Evolutionary conservation across 2,797 vertebrate genomes (phyloP).

Genomic region (Astyanax mexicanus): DNA sequence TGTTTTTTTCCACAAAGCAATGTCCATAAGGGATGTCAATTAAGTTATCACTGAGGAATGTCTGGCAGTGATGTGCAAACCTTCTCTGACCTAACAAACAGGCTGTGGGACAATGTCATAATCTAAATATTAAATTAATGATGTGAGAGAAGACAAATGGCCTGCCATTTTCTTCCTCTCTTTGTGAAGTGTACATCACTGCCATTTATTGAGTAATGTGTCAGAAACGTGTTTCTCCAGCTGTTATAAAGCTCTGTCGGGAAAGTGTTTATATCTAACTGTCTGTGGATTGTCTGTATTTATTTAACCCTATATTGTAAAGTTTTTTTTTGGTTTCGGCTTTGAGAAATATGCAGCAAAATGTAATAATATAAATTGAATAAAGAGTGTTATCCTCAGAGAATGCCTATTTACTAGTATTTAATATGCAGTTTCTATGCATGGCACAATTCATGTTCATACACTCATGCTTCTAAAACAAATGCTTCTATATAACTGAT

Average conservation of each 20-base stretch:
- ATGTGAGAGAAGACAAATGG: constrained; percentile 39
- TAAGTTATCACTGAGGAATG: constrained; percentile 48
- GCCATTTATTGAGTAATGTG: constrained; percentile 5
- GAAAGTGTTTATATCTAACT: constrained; percentile 32
- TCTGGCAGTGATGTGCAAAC: constrained; percentile 6
- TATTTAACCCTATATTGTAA: constrained; percentile 11
- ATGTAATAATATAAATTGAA: background rate
- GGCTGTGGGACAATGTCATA: background rate
- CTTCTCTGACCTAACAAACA: constrained; percentile 13
- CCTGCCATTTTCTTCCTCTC: constrained; percentile 4
- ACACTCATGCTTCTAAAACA: background rate
- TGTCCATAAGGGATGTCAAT: constrained; percentile 37
- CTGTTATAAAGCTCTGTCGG: constrained; percentile 17
- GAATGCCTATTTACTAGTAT: background rate
- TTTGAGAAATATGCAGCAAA: background rate
- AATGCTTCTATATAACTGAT: constrained; percentile 5
- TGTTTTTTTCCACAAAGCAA: background rate
- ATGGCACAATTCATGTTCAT: background rate
- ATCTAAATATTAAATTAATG: constrained; percentile 44
- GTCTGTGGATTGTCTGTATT: background rate
- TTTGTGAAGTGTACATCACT: constrained; percentile 22
- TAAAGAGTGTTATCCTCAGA: background rate
- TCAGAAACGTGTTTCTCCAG: constrained; percentile 13
- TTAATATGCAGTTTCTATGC: background rate
- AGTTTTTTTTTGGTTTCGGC: background rate